phyloP scores from a whole-genome alignment of 2,797 vertebrate species.

The Margarornis squamiger region DNA sequence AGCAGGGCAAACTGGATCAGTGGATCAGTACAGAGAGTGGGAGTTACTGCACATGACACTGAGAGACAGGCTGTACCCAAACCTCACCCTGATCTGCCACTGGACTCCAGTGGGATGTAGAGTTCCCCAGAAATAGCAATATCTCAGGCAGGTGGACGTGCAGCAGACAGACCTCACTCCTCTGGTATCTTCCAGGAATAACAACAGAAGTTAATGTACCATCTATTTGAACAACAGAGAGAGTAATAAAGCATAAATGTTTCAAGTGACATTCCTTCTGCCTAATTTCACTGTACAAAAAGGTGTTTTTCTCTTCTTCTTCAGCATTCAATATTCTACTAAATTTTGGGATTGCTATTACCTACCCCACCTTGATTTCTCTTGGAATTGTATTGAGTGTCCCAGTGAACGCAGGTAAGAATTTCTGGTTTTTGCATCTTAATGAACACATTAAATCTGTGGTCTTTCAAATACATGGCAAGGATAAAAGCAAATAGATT shows the following conservation, averaged over 20 bases:
- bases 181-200: not conserved
- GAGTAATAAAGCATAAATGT: not conserved
- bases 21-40: not conserved
- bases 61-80: not conserved
- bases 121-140: not conserved
- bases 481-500: not conserved
- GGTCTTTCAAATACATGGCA: not conserved
- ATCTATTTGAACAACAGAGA: not conserved
- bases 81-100: not conserved
- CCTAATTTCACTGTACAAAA: not conserved
- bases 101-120: not conserved
- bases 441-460: not conserved
- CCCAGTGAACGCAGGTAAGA: conserved; percentile 93
- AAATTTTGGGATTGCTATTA: conserved; percentile 97
- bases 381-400: conserved; percentile 95
- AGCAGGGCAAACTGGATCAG: not conserved
- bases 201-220: not conserved
- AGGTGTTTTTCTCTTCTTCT: conserved; percentile 15
- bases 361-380: conserved; percentile 94
- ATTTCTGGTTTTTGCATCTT: not conserved
- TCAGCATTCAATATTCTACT: conserved; percentile 95
- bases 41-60: not conserved
- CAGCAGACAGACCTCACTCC: not conserved
- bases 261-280: not conserved
- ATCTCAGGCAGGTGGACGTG: not conserved